Evolutionary conservation across 53 echinoderm and acorn worm genomes (phyloP).

Genomic region (Zoroaster sp.): DNA sequence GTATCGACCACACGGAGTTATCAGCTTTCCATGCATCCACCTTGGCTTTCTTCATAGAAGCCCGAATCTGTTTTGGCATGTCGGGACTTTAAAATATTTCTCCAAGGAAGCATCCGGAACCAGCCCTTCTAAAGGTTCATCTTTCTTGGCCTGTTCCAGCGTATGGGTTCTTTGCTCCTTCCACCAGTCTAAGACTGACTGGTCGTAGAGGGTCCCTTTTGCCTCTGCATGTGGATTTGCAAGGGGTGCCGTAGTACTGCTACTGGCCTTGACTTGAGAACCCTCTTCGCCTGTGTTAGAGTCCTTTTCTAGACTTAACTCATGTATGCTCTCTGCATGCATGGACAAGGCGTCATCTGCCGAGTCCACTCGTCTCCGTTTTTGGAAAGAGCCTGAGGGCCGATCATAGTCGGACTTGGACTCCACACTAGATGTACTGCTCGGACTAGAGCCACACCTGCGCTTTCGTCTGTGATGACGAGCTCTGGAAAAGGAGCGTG

Average conservation of each 20-base stretch:
- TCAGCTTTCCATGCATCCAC: slow-evolving; percentile 55
- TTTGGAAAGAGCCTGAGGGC: background rate
- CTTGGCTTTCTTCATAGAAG: slow-evolving; percentile 26
- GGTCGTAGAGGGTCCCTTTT: slow-evolving; percentile 26
- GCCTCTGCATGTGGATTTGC: slow-evolving; percentile 13
- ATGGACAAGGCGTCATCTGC: background rate
- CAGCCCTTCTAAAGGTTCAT: slow-evolving; percentile 20
- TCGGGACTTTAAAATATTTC: slow-evolving; percentile 49
- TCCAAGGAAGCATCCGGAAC: slow-evolving; percentile 35
- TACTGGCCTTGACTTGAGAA: background rate
- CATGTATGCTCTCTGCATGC: slow-evolving; percentile 5
- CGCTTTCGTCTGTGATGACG: background rate
- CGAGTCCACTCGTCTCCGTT: background rate
- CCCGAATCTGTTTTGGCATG: slow-evolving; percentile 38
- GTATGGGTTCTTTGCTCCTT: slow-evolving; percentile 30
- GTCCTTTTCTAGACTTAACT: background rate
- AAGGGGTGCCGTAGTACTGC: background rate
- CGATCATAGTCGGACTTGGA: too few relatives aligned
- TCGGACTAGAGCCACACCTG: slow-evolving; percentile 9
- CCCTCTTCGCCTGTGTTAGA: background rate
- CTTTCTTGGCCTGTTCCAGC: slow-evolving; percentile 33
- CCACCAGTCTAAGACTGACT: slow-evolving; percentile 52
- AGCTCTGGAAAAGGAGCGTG: background rate
- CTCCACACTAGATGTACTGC: background rate
- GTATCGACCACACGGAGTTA: slow-evolving; percentile 55